Evolutionary conservation across 2,888 invertebrate genomes (phyloP), one percentile per base, ranked within the genome.

Genomic region (Taphrorychus bicolor): DNA sequence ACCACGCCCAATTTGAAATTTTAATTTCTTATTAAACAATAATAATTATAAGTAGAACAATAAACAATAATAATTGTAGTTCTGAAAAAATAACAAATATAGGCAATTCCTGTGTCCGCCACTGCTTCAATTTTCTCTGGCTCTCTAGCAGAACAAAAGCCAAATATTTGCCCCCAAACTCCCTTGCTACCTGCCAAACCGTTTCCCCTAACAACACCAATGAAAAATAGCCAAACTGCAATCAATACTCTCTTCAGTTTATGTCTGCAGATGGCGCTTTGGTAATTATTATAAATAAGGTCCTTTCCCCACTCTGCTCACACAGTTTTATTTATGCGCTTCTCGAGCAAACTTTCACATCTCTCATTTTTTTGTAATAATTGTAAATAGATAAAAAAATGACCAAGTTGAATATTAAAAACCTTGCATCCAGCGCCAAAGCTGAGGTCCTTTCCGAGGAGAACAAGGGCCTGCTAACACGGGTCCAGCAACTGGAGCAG

Each of bases 401-500:
- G 51, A 51, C 51, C 21, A 18, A 22, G 21, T 14, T 51, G 19
- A 51, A 51, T 18, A 1, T 51, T 7, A 51, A 51, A 51, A 5
- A n/a, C 14, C 16, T 21, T 18, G 17, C 19, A 1, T n/a, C 51
- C 21, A 16, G 19, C 51, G 19, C 19, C 5, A 18, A 51, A 51
- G 19, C 51, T n/a, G 11, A 18, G 2, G 14, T 5, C 17, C 17
- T 51, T 2, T 51, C 51, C 21, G 21, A 18, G 9, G 51, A 51
- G n/a, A 51, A 22, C 19, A 54, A 54, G 14, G 32, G 5, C 14
- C 32, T 54, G 2, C 7, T 54, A 23, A 16, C 16, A 16, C 9
- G 54, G 11, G 54, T 54, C n/a, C 17, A 32, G 5, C 24, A 54
- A 16, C 32, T 54, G 16, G 54, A 54, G 54, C n/a, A 9, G 32